Evolutionary conservation across 2,797 vertebrate genomes (phyloP).

Genomic region (Tadarida brasiliensis): DNA sequence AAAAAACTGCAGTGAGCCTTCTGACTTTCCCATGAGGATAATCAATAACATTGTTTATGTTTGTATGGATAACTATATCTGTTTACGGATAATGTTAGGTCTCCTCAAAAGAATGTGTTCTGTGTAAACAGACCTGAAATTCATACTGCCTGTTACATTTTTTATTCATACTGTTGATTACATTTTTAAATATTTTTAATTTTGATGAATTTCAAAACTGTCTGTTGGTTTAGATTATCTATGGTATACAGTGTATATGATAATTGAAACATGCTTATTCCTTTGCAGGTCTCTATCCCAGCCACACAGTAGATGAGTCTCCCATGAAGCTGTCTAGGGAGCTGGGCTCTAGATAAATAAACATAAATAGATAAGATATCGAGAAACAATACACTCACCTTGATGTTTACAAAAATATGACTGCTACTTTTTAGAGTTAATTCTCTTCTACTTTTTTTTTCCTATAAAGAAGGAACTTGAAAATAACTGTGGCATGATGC

Average conservation of each 20-base stretch:
- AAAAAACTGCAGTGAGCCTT: not conserved
- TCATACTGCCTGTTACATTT: not conserved
- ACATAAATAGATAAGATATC: not conserved
- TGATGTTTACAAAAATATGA: slow-evolving; percentile 44
- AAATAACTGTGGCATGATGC: slow-evolving; percentile 60
- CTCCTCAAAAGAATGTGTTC: not conserved
- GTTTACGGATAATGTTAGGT: not conserved
- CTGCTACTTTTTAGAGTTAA: slow-evolving; percentile 53
- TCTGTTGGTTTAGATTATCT: not conserved
- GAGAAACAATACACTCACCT: slow-evolving; percentile 32
- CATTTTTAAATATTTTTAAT: not conserved
- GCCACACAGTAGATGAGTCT: not conserved
- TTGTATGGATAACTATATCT: not conserved
- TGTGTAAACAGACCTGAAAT: slow-evolving; percentile 18
- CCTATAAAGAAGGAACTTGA: slow-evolving; percentile 67
- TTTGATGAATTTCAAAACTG: not conserved
- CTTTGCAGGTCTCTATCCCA: not conserved
- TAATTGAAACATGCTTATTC: not conserved
- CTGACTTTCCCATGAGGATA: not conserved
- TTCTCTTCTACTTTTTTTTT: not conserved
- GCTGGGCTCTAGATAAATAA: not conserved
- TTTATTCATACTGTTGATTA: not conserved
- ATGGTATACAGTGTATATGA: not conserved
- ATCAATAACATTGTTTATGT: slow-evolving; percentile 18
- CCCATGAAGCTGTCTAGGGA: not conserved